Conservation (phyloP, 2,113 vertebrate species). For the Dicaeum eximium region DNA sequence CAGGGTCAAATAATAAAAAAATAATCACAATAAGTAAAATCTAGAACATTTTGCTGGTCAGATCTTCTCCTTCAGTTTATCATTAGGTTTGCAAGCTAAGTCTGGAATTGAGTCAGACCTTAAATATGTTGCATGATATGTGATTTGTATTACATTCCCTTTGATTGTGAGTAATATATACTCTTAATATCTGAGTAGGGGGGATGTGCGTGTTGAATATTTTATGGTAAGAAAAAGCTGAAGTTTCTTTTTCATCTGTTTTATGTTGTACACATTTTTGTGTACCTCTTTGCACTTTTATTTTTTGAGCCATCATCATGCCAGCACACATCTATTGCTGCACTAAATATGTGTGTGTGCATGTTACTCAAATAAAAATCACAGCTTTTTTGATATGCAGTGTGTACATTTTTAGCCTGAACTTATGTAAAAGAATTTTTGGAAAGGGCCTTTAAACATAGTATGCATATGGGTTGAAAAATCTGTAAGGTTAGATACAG, state of each 20-base stretch:
- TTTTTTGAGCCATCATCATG: slow-evolving; percentile 39
- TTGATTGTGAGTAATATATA: not conserved
- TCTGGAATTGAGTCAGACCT: not conserved
- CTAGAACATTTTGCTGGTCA: not conserved
- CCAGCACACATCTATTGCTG: slow-evolving; percentile 13
- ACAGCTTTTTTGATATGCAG: slow-evolving; percentile 34
- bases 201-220: slow-evolving; percentile 6
- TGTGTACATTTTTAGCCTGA: slow-evolving; percentile 41
- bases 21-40: not conserved
- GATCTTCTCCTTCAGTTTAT: not conserved
- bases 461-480: slow-evolving; percentile 59
- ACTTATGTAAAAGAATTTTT: slow-evolving; percentile 47
- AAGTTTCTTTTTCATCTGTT: slow-evolving; percentile 29
- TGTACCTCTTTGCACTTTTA: slow-evolving; percentile 21
- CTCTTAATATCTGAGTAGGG: not conserved
- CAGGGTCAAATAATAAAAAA: not conserved
- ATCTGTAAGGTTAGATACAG: not conserved
- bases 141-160: not conserved
- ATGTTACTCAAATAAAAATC: slow-evolving; percentile 6
- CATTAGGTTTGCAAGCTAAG: not conserved
- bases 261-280: slow-evolving; percentile 40
- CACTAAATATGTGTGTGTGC: slow-evolving; percentile 8
- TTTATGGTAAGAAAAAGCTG: slow-evolving; percentile 18
- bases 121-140: not conserved
- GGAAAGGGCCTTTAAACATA: slow-evolving; percentile 10